phyloP scores from a whole-genome alignment of 2,797 vertebrate genomes.

The Hemitrygon akajei region DNA sequence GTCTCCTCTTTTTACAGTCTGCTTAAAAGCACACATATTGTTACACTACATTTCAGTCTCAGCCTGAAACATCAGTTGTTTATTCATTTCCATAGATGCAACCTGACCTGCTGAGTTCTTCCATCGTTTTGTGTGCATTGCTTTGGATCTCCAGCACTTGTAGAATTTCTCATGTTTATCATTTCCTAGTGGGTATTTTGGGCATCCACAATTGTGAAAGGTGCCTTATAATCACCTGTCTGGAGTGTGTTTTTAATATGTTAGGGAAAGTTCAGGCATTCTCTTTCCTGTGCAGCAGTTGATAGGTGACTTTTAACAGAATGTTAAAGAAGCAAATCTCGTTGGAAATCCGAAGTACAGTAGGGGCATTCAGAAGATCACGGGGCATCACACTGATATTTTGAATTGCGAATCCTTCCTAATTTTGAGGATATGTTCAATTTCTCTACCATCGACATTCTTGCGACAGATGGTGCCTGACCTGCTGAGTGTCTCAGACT shows the following conservation, averaged over 20 bases:
- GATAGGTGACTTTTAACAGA: not conserved
- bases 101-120: too few relatives aligned
- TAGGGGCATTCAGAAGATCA: not conserved
- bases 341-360: not conserved
- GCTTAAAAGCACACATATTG: too few relatives aligned
- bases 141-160: too few relatives aligned
- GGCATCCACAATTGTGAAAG: not conserved
- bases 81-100: too few relatives aligned
- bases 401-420: constrained; percentile 14
- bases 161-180: too few relatives aligned
- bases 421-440: not conserved
- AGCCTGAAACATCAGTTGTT: too few relatives aligned
- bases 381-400: not conserved
- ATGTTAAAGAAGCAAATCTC: not conserved
- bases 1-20: too few relatives aligned
- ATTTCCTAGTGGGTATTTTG: not conserved
- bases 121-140: too few relatives aligned
- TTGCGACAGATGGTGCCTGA: constrained; percentile 15
- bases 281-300: not conserved
- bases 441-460: not conserved
- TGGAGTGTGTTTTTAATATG: not conserved
- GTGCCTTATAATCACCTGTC: not conserved
- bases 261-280: too few relatives aligned
- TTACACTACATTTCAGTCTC: too few relatives aligned
- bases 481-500: not conserved